Evolutionary conservation across 1,140 invertebrate species (phyloP).

Genomic region (Scaptomyza montana): DNA sequence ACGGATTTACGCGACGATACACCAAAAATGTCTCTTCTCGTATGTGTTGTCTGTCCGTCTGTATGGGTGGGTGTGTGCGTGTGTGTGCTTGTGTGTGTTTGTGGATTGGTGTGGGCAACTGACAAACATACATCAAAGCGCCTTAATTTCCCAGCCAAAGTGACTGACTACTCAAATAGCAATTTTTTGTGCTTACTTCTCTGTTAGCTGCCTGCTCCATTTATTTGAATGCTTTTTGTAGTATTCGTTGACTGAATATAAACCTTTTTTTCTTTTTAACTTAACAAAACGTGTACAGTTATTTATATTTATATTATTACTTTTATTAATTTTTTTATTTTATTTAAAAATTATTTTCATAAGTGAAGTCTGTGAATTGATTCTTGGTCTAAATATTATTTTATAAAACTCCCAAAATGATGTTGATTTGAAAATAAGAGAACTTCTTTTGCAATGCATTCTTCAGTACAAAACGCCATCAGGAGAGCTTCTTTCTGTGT

Average conservation of each 20-base stretch:
- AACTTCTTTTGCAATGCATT: no score
- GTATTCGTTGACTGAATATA: background rate
- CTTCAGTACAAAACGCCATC: no score
- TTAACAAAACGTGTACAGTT: no score
- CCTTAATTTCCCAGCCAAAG: conserved; percentile 50
- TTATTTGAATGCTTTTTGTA: background rate
- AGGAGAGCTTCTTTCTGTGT: no score
- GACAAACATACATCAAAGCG: conserved; percentile 76
- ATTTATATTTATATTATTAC: no score
- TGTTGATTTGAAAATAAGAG: no score
- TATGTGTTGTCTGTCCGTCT: conserved; percentile 1
- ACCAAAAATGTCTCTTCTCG: conserved; percentile 26
- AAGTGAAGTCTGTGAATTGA: no score
- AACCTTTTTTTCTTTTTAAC: background rate
- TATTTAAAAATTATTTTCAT: no score
- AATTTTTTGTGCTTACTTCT: conserved; percentile 47
- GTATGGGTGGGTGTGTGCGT: conserved; percentile 16
- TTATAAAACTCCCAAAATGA: no score
- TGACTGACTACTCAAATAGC: conserved; percentile 62
- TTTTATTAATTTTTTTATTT: no score
- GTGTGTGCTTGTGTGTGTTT: background rate
- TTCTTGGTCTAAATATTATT: no score
- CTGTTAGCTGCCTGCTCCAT: background rate
- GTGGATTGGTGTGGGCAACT: conserved; percentile 23
- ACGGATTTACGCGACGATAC: conserved; percentile 66